phyloP scores from a whole-genome alignment of 2,113 vertebrate genomes.

The Oryctolagus cuniculus region DNA sequence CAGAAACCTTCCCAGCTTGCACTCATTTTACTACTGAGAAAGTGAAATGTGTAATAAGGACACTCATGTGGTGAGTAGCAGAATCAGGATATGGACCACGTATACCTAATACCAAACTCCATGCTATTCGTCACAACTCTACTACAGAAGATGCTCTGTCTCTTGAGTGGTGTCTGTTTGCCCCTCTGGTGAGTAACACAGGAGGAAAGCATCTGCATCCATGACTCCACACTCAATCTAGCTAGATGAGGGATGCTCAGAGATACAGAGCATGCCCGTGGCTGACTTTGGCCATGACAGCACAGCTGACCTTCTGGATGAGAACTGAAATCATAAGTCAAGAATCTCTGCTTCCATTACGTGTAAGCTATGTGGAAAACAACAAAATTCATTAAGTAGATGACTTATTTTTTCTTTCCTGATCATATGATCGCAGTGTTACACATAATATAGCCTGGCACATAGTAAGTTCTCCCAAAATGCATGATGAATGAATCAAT shows the following conservation, averaged over 20 bases:
- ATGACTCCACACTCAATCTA: not conserved
- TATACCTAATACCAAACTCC: not conserved
- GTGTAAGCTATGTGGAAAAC: not conserved
- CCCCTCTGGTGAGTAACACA: not conserved
- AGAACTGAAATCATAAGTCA: not conserved
- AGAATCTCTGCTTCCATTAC: not conserved
- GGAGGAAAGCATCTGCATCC: not conserved
- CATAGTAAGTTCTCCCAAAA: not conserved
- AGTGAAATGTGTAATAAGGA: not conserved
- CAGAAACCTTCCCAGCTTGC: not conserved
- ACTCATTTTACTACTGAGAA: conserved; percentile 38
- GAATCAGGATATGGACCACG: not conserved
- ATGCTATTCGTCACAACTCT: not conserved
- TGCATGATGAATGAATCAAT: not conserved
- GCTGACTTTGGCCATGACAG: not conserved
- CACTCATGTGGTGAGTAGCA: not conserved
- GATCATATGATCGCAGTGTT: not conserved
- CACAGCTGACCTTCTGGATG: not conserved
- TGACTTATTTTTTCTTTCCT: conserved; percentile 12
- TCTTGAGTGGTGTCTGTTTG: not conserved
- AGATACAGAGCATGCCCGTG: not conserved
- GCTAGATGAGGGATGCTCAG: not conserved
- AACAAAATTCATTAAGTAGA: not conserved
- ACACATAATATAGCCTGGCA: not conserved
- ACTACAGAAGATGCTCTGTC: not conserved